These are phyloP conservation scores for Clusia tigrina DNA, from an alignment of 2,888 invertebrate species.

Conservation along the genomic window DNA sequence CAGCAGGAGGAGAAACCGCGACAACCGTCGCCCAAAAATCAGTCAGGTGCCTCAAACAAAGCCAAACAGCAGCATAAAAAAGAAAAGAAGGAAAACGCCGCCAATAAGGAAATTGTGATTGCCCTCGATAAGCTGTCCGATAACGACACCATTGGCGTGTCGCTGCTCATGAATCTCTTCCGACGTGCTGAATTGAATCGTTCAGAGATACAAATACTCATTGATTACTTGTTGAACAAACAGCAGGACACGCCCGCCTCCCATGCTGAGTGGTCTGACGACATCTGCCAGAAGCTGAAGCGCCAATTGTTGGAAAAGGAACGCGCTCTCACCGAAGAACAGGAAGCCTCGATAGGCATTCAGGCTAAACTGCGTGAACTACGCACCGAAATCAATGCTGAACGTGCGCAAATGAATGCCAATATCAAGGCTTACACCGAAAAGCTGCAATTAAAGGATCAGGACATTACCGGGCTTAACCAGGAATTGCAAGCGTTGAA, in stretches of 20 bases:
- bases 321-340: conserved; percentile 76
- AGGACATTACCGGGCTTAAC: conserved; percentile 52
- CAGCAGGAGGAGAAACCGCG: conserved; percentile 47
- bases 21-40: conserved; percentile 57
- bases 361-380: conserved; percentile 83
- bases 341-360: conserved; percentile 77
- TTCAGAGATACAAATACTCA: conserved; percentile 87
- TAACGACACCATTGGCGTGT: conserved; percentile 75
- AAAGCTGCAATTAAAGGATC: conserved; percentile 56
- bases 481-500: conserved; percentile 58
- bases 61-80: conserved; percentile 63
- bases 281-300: conserved; percentile 84
- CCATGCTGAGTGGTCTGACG: conserved; percentile 88
- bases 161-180: conserved; percentile 76
- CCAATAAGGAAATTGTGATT: conserved; percentile 50
- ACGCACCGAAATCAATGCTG: conserved; percentile 66
- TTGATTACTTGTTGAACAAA: conserved; percentile 88
- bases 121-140: conserved; percentile 69
- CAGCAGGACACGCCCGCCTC: conserved; percentile 81
- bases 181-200: conserved; percentile 84
- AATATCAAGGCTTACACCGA: conserved; percentile 57
- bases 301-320: conserved; percentile 90
- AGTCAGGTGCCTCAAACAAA: conserved; percentile 44
- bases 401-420: conserved; percentile 58
- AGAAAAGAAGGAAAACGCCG: conserved; percentile 68